phyloP scores from a whole-genome alignment of 1,140 invertebrate genomes.

The Octopus sinensis region DNA sequence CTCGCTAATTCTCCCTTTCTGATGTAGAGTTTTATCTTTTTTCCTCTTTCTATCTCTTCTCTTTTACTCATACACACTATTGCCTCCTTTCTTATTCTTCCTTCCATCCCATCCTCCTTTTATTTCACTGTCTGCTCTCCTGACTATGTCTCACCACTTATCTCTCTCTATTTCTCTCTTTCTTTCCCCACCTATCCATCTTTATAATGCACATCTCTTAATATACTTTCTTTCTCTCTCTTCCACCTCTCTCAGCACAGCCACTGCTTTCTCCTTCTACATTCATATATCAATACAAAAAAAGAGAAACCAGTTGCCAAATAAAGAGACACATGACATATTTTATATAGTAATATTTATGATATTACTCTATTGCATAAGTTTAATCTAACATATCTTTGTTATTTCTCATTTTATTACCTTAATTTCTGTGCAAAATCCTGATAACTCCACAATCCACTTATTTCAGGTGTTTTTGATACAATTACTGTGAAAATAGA shows the following conservation, averaged over 20 bases:
- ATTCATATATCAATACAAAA: too few relatives aligned
- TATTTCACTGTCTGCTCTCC: not conserved
- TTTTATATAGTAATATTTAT: too few relatives aligned
- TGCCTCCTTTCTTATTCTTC: not conserved
- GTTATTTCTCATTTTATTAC: constrained; percentile 12
- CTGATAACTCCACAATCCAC: too few relatives aligned
- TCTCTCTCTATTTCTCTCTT: not conserved
- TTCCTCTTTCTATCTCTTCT: not conserved
- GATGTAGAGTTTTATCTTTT: not conserved
- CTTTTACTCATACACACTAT: not conserved
- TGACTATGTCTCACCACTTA: not conserved
- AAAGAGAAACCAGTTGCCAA: too few relatives aligned
- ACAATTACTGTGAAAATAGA: constrained; percentile 72
- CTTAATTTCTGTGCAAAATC: not conserved
- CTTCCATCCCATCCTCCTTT: not conserved
- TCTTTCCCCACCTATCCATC: too few relatives aligned
- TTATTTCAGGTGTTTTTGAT: constrained; percentile 70
- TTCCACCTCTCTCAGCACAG: too few relatives aligned
- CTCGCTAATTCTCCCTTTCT: not conserved
- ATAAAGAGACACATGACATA: too few relatives aligned
- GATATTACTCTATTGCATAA: constrained; percentile 1
- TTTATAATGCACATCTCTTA: too few relatives aligned
- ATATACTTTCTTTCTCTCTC: too few relatives aligned
- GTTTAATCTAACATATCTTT: constrained; percentile 21
- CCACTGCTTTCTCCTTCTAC: too few relatives aligned